Conservation (phyloP, 2,888 invertebrate genomes). For the Ectemnius lituratus region DNA sequence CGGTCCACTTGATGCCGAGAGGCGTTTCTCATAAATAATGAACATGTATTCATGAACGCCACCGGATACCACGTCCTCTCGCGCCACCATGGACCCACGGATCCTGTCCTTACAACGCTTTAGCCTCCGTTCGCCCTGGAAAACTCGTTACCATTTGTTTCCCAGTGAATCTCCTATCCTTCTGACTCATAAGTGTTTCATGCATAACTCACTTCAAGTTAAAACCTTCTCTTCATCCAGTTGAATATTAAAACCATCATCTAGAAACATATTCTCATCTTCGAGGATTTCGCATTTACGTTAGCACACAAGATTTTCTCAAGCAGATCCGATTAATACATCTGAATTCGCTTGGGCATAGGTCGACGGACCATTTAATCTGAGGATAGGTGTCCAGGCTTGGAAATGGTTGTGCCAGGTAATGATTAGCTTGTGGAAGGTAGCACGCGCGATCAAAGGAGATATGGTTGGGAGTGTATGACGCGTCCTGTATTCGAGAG, state of each 20-base stretch:
- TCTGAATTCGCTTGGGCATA: slow-evolving; percentile 20
- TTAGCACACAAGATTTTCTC: neutral
- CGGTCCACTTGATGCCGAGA: slow-evolving; percentile 67
- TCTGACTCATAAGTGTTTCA: no score
- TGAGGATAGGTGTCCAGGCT: slow-evolving; percentile 18
- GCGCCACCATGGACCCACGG: slow-evolving; percentile 48
- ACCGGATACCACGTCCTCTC: slow-evolving; percentile 62
- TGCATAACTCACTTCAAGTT: no score
- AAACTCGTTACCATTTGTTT: slow-evolving; percentile 7
- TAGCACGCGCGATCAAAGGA: slow-evolving; percentile 37
- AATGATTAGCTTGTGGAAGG: slow-evolving; percentile 58
- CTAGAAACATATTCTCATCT: no score
- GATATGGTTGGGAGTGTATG: slow-evolving; percentile 41
- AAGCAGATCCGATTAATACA: slow-evolving; percentile 34
- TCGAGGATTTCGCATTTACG: no score
- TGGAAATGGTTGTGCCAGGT: slow-evolving; percentile 53
- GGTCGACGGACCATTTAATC: slow-evolving; percentile 57
- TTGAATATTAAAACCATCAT: no score
- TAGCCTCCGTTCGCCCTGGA: slow-evolving; percentile 25
- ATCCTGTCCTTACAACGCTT: slow-evolving; percentile 39
- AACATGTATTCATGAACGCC: slow-evolving; percentile 69
- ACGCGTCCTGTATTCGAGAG: slow-evolving; percentile 33
- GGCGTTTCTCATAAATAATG: slow-evolving; percentile 71
- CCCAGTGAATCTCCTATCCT: neutral
- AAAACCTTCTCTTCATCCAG: no score